These are phyloP conservation scores for Phocides pigmalion DNA, from an alignment of 1,140 invertebrate genomes.

Conservation along the genomic window DNA sequence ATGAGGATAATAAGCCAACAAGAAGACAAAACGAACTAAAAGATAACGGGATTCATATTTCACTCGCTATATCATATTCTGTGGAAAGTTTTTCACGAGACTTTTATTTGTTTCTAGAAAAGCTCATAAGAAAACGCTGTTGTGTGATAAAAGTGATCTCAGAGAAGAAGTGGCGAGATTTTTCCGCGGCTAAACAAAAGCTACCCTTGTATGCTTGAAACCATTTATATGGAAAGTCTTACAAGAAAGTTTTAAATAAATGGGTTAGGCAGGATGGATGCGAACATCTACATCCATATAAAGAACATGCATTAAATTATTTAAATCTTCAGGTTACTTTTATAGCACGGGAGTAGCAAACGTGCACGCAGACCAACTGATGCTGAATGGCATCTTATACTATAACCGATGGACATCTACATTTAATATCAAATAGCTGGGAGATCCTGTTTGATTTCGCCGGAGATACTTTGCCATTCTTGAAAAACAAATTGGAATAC, in stretches of 20 bases:
- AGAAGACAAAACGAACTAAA: background rate
- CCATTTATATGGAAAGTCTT: slow-evolving; percentile 13
- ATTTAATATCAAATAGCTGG: too few relatives aligned
- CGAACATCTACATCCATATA: background rate
- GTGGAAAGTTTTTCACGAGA: slow-evolving; percentile 3
- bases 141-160: slow-evolving; percentile 21
- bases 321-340: too few relatives aligned
- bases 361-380: too few relatives aligned
- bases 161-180: slow-evolving; percentile 17
- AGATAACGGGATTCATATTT: background rate
- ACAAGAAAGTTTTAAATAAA: slow-evolving; percentile 16
- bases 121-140: slow-evolving; percentile 20
- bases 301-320: too few relatives aligned
- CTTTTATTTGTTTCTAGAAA: slow-evolving; percentile 13
- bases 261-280: background rate
- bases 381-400: too few relatives aligned
- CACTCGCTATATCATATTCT: background rate
- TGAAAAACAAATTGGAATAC: too few relatives aligned
- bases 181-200: slow-evolving; percentile 22
- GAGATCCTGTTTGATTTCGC: too few relatives aligned
- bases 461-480: too few relatives aligned
- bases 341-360: too few relatives aligned
- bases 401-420: too few relatives aligned
- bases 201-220: slow-evolving; percentile 7
- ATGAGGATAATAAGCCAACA: too few relatives aligned